phyloP scores from a whole-genome alignment of 2,888 invertebrate genomes.

The Pyrochroa serraticornis region DNA sequence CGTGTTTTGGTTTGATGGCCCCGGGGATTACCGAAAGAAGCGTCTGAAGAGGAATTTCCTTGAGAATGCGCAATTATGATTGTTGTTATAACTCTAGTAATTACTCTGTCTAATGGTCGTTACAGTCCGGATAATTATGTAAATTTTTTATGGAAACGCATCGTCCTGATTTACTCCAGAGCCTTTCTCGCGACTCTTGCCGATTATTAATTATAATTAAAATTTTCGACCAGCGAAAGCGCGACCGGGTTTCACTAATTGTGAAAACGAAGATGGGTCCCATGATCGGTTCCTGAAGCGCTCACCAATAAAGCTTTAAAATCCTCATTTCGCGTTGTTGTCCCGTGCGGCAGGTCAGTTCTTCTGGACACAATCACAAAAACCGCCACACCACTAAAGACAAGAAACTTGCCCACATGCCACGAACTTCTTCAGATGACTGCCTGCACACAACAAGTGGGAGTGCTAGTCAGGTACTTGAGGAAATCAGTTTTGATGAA shows the following conservation, averaged over 20 bases:
- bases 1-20: too few relatives aligned
- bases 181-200: neutral
- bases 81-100: too few relatives aligned
- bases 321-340: slow-evolving; percentile 47
- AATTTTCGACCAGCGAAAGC: slow-evolving; percentile 2
- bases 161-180: too few relatives aligned
- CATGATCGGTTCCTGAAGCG: too few relatives aligned
- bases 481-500: slow-evolving; percentile 34
- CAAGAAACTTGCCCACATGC: slow-evolving; percentile 13
- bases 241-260: neutral
- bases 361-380: neutral
- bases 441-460: slow-evolving; percentile 32
- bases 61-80: too few relatives aligned
- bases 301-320: slow-evolving; percentile 55
- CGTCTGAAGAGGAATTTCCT: too few relatives aligned
- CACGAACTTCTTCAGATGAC: slow-evolving; percentile 25
- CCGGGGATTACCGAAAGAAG: too few relatives aligned
- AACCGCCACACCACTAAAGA: slow-evolving; percentile 5
- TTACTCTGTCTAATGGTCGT: too few relatives aligned
- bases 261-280: too few relatives aligned
- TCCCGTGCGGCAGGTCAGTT: neutral
- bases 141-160: neutral
- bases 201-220: neutral
- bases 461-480: slow-evolving; percentile 36
- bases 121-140: too few relatives aligned